Percentiles rank a stretch among this genome's conserved stretches.
These are phyloP conservation scores for Gymnodraco acuticeps DNA, from an alignment of 2,797 vertebrate genomes.

Conservation along the genomic window DNA sequence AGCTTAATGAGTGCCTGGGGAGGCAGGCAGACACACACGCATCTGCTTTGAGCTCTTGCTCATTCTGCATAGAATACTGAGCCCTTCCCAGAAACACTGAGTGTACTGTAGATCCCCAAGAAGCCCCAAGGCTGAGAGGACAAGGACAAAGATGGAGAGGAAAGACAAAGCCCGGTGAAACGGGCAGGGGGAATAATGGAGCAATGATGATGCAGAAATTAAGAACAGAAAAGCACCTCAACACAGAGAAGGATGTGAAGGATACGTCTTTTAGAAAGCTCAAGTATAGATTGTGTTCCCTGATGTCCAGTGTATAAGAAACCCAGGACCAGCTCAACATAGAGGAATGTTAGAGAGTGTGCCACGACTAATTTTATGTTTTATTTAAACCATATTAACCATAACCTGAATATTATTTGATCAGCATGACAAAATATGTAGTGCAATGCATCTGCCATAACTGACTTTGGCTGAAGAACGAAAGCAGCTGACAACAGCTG, in stretches of 20 bases:
- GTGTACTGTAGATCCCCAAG: slow-evolving; percentile 48
- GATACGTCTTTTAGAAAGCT: slow-evolving; percentile 26
- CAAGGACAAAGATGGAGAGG: slow-evolving; percentile 65
- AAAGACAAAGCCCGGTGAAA: slow-evolving; percentile 10
- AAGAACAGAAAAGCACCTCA: slow-evolving; percentile 29
- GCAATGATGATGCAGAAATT: slow-evolving; percentile 35
- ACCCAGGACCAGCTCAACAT: not conserved
- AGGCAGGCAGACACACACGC: slow-evolving; percentile 62
- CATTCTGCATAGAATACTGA: slow-evolving; percentile 61
- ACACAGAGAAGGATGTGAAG: slow-evolving; percentile 13
- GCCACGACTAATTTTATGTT: not conserved
- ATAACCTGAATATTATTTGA: no score
- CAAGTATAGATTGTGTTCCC: slow-evolving; percentile 20
- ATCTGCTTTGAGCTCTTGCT: slow-evolving; percentile 57
- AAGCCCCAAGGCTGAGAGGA: slow-evolving; percentile 59
- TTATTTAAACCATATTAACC: not conserved
- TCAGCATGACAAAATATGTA: no score
- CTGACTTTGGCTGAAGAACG: slow-evolving; percentile 25
- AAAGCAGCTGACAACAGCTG: slow-evolving; percentile 56
- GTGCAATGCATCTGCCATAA: not conserved
- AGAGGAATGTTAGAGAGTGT: not conserved
- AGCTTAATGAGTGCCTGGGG: slow-evolving; percentile 78
- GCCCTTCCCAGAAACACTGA: slow-evolving; percentile 49
- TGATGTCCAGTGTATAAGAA: slow-evolving; percentile 20
- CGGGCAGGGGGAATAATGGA: slow-evolving; percentile 27